Percentiles rank a stretch among this genome's conserved stretches.
These are phyloP conservation scores for Periophthalmus modestus DNA, from an alignment of 2,113 vertebrate species.

Conservation along the genomic window DNA sequence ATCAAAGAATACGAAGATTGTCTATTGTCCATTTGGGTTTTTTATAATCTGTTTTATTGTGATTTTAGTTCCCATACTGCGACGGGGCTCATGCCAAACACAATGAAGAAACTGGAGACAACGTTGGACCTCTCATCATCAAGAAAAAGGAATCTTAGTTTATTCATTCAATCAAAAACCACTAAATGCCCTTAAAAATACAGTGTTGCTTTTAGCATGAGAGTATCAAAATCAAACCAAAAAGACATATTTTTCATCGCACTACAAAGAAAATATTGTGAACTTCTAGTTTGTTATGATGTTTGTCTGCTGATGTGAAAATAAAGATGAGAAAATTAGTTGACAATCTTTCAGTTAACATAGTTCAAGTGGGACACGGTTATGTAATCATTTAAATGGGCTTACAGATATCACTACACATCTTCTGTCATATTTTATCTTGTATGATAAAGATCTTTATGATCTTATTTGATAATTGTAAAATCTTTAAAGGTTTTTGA, in stretches of 20 bases:
- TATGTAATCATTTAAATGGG: background rate
- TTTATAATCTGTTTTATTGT: background rate
- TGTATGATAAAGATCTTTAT: no score
- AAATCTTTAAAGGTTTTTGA: background rate
- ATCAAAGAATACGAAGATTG: background rate
- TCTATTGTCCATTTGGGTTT: background rate
- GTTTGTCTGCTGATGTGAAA: background rate
- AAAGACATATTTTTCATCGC: background rate
- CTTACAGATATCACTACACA: background rate
- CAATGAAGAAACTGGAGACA: constrained; percentile 81
- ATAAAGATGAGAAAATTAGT: constrained; percentile 19
- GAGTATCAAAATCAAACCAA: background rate
- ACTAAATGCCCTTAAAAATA: background rate
- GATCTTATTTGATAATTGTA: background rate
- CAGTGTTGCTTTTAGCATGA: background rate
- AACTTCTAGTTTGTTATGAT: constrained; percentile 1
- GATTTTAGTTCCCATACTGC: constrained; percentile 78
- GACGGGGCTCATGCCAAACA: constrained; percentile 80
- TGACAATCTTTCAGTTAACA: background rate
- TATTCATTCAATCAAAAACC: background rate
- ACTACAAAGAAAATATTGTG: background rate
- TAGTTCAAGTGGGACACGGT: background rate
- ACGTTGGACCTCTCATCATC: constrained; percentile 82
- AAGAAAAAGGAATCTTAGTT: constrained; percentile 77
- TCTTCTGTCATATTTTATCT: background rate